Conservation (phyloP, 2,797 vertebrate genomes). For the Paramormyrops hopkinsi region DNA sequence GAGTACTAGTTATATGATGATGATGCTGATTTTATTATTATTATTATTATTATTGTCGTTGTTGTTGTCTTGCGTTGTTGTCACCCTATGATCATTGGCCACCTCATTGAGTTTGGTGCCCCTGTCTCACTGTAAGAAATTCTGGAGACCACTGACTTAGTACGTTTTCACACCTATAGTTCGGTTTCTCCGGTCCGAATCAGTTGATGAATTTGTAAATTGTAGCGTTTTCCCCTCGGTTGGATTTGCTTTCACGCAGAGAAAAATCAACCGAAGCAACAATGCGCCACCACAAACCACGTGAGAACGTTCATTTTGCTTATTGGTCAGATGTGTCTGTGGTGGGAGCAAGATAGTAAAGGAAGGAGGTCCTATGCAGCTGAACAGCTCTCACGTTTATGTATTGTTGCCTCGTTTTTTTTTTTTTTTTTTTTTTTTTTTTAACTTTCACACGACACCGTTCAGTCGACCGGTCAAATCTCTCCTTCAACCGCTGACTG, state of each 20-base stretch:
- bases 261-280: not conserved
- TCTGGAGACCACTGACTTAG: not conserved
- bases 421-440: not conserved
- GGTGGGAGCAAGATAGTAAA: not conserved
- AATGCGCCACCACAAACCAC: not conserved
- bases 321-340: not conserved
- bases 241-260: not conserved
- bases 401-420: not conserved
- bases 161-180: not conserved
- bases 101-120: not conserved
- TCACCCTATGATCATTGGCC: not conserved
- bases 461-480: not conserved
- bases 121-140: not conserved
- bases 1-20: not conserved
- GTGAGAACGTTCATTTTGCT: not conserved
- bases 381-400: not conserved
- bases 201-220: not conserved
- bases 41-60: not conserved
- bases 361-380: not conserved
- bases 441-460: not conserved
- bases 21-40: not conserved
- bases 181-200: not conserved
- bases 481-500: not conserved
- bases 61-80: not conserved
- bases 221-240: not conserved